Evolutionary conservation across 2,888 invertebrate genomes (phyloP).

Genomic region (Crematogaster levior): DNA sequence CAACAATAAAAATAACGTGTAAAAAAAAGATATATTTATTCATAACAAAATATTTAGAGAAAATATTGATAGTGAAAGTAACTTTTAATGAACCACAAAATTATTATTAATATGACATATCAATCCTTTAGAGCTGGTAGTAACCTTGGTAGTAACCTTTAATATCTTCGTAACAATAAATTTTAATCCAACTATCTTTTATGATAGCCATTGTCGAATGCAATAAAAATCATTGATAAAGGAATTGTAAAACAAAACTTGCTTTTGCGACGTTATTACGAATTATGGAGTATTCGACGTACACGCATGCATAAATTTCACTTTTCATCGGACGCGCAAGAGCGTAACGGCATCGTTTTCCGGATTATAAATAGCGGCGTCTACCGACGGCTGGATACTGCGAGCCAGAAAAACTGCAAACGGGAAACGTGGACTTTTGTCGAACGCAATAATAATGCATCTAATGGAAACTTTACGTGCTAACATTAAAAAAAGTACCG

Average conservation of each 20-base stretch:
- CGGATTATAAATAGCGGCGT: constrained; percentile 53
- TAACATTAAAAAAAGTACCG: constrained; percentile 31
- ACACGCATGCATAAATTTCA: constrained; percentile 54
- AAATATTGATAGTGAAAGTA: background rate
- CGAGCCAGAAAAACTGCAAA: constrained; percentile 25
- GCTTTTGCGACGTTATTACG: constrained; percentile 30
- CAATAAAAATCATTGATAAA: constrained; percentile 31
- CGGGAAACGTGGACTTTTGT: constrained; percentile 42
- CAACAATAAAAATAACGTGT: background rate
- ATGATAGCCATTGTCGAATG: background rate
- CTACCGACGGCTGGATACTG: constrained; percentile 14
- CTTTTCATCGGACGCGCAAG: constrained; percentile 27
- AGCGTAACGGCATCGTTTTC: constrained; percentile 28
- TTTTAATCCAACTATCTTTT: constrained; percentile 13
- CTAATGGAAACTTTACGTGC: constrained; percentile 72
- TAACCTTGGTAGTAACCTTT: background rate
- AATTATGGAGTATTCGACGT: constrained; percentile 14
- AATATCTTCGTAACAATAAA: background rate
- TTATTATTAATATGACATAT: constrained; percentile 21
- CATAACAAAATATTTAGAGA: background rate
- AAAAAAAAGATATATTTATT: background rate
- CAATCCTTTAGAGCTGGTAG: background rate
- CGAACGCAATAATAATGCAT: constrained; percentile 68
- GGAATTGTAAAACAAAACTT: constrained; percentile 20
- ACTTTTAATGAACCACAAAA: constrained; percentile 11